Conservation (phyloP, 1,140 invertebrate species). For the Drosophila auraria region DNA sequence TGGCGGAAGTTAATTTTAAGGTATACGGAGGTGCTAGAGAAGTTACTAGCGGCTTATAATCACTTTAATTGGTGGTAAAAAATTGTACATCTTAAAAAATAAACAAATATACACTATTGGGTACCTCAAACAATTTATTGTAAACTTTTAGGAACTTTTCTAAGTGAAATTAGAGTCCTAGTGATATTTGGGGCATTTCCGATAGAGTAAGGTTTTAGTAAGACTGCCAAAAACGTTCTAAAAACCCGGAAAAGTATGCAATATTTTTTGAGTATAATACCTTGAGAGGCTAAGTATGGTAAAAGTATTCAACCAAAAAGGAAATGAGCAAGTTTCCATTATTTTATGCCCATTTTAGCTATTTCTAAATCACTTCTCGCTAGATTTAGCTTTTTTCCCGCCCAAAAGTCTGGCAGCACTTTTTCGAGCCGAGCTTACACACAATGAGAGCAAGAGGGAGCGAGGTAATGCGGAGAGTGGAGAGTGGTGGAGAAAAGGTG, state of each 20-base stretch:
- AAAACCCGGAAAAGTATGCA: not conserved
- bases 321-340: not conserved
- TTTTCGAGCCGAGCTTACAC: conserved; percentile 7
- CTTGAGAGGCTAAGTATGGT: too few relatives aligned
- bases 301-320: too few relatives aligned
- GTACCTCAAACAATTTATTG: too few relatives aligned
- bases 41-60: too few relatives aligned
- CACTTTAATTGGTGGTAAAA: too few relatives aligned
- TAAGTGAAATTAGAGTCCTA: too few relatives aligned
- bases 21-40: too few relatives aligned
- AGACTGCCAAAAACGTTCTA: not conserved
- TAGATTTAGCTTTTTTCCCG: not conserved
- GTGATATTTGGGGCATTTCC: too few relatives aligned
- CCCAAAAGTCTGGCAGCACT: not conserved
- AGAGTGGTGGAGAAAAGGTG: conserved; percentile 11
- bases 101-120: too few relatives aligned
- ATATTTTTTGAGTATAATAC: not conserved
- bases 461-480: not conserved
- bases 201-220: too few relatives aligned
- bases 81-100: too few relatives aligned
- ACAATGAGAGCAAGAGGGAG: not conserved
- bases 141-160: too few relatives aligned
- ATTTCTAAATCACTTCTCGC: not conserved
- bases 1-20: not conserved
- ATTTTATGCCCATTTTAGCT: not conserved